Percentiles rank a stretch among this genome's conserved stretches.
Evolutionary conservation across 2,888 invertebrate genomes (phyloP).

Genomic region (Spisula solida): DNA sequence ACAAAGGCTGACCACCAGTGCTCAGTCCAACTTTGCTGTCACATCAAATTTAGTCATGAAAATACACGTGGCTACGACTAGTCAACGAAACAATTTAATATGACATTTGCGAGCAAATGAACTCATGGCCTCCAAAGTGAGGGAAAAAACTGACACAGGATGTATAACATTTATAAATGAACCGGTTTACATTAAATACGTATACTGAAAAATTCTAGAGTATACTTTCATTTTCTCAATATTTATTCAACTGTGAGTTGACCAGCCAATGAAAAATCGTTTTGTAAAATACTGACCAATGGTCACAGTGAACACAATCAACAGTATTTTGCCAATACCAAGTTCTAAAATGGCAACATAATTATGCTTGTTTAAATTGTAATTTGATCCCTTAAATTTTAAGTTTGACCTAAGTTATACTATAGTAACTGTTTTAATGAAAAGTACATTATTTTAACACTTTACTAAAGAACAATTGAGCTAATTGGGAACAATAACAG

Average conservation of each 20-base stretch:
- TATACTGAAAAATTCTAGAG: background rate
- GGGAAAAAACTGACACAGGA: slow-evolving; percentile 11
- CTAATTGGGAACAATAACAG: no score
- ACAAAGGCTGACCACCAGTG: no score
- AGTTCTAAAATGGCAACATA: no score
- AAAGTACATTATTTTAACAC: background rate
- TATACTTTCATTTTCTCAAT: background rate
- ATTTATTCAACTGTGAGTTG: no score
- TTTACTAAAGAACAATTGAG: background rate
- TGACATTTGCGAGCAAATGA: slow-evolving; percentile 26
- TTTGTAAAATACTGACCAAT: no score
- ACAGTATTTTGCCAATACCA: no score
- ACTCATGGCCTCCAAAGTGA: background rate
- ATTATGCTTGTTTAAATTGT: no score
- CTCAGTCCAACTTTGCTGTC: background rate
- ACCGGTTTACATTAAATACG: slow-evolving; percentile 20
- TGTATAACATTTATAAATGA: background rate
- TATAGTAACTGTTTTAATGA: no score
- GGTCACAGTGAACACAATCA: no score
- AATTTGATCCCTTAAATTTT: no score
- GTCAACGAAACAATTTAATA: slow-evolving; percentile 24
- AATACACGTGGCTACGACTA: background rate
- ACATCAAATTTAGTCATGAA: background rate
- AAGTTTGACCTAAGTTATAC: no score
- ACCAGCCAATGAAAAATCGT: no score